Percentiles rank a stretch among this genome's conserved stretches.
Conservation (phyloP, 1,140 invertebrate genomes). For the Euura lappo region DNA sequence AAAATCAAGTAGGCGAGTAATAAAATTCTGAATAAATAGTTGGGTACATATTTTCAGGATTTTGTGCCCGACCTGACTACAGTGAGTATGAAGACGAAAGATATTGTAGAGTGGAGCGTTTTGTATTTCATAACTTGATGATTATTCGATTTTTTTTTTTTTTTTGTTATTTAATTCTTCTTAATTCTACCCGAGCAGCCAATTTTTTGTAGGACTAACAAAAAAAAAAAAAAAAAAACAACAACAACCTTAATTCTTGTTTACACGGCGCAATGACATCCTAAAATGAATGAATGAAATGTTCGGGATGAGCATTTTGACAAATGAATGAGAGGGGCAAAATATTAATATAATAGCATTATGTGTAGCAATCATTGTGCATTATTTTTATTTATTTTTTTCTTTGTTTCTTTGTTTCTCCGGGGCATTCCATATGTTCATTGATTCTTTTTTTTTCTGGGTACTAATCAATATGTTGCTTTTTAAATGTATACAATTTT, state of each 20-base stretch:
- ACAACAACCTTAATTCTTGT: conserved; percentile 27
- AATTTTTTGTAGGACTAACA: conserved; percentile 54
- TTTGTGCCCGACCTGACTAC: conserved; percentile 61
- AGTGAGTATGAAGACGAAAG: conserved; percentile 60
- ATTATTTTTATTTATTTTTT: conserved; percentile 22
- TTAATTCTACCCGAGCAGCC: conserved; percentile 16
- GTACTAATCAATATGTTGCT: conserved; percentile 20
- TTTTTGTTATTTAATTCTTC: conserved; percentile 37
- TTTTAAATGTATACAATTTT: neutral
- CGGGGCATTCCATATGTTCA: conserved; percentile 10
- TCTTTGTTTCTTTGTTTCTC: neutral
- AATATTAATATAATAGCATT: conserved; percentile 60
- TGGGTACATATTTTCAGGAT: conserved; percentile 61
- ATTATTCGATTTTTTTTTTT: conserved; percentile 40
- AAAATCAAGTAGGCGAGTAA: conserved; percentile 10
- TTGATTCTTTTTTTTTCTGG: conserved; percentile 9
- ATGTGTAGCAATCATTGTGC: conserved; percentile 16
- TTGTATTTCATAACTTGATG: conserved; percentile 50
- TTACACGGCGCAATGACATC: conserved; percentile 37
- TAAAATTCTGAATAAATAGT: conserved; percentile 45
- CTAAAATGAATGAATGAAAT: conserved; percentile 30
- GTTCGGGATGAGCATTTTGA: conserved; percentile 44
- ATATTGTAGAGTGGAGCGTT: conserved; percentile 56
- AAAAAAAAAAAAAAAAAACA: conserved; percentile 9
- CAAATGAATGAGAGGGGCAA: conserved; percentile 58